These are phyloP conservation scores for Limnodromus scolopaceus DNA, from an alignment of 2,797 vertebrate species.

Conservation along the genomic window DNA sequence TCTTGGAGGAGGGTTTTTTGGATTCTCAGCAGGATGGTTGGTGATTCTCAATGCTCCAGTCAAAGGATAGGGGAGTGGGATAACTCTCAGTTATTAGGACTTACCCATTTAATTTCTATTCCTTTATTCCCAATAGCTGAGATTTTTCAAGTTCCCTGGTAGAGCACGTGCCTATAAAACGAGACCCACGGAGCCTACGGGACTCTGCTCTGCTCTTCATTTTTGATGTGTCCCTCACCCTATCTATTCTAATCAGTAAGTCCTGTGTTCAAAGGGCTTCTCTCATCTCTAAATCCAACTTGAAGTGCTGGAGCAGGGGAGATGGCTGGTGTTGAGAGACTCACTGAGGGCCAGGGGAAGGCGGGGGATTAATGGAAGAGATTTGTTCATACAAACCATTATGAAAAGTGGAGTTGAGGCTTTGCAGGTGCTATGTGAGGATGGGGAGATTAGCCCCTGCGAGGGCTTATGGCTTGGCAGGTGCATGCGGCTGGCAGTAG, in stretches of 20 bases:
- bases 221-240: neutral
- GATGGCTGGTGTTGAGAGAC: neutral
- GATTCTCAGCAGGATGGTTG: neutral
- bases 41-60: neutral
- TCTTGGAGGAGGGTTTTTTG: neutral
- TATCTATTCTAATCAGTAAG: slow-evolving; percentile 27
- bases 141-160: neutral
- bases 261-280: slow-evolving; percentile 38
- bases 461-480: neutral
- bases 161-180: neutral
- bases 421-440: slow-evolving; percentile 13
- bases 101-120: neutral
- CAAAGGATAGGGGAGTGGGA: neutral
- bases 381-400: slow-evolving; percentile 54
- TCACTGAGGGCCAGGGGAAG: neutral
- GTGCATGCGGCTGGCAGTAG: neutral
- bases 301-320: neutral
- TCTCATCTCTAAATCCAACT: slow-evolving; percentile 42
- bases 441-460: slow-evolving; percentile 44
- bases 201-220: neutral
- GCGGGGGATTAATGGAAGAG: slow-evolving; percentile 44
- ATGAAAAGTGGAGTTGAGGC: slow-evolving; percentile 58
- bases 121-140: neutral
- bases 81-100: neutral
- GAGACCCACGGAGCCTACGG: neutral